Evolutionary conservation across 2,888 invertebrate genomes (phyloP), one percentile per base, ranked within the genome.

Genomic region (Thymelicus lineola): DNA sequence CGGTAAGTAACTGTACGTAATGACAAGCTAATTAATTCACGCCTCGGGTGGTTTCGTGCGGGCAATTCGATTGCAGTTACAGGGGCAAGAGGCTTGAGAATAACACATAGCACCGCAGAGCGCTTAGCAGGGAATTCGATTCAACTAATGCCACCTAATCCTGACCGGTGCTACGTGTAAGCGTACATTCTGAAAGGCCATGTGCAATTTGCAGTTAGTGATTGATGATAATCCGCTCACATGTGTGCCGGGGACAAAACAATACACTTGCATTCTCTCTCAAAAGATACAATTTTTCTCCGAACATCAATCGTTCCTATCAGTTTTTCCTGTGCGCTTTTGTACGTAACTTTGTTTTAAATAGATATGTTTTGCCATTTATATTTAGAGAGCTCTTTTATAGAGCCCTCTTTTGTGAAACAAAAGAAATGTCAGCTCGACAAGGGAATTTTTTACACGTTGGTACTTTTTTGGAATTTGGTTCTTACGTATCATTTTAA

Each of bases 71-170:
- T 75, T 78, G 78, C 79, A 83, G 80, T 80, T 81, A 81, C 78
- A 77, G 78, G 78, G 76, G 77, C 76, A 75, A 71, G 73, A 74
- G 76, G 80, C 79, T 78, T 76, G 67, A 77, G 79, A 79, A 85
- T 86, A 87, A 90, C 87, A 85, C 88, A 91, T 88, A 82, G 88
- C 82, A 79, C 88, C 80, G 89, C 89, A 91, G 79, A 88, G 87
- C 85, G 91, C 90, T 91, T 90, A 91, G 87, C 83, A 86, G 84
- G 83, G 87, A 90, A 92, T 92, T 90, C 91, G 90, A 93, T 93
- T 91, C 90, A 88, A 87, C 87, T 93, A 93, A 92, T 91, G 82
- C 92, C 81, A 79, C 82, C 87, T 92, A 93, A 92, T 92, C 92
- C 93, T 84, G 85, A 79, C 85, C 85, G 80, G 86, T 83, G 81